phyloP scores from a whole-genome alignment of 2,113 vertebrate species.

The Arothron firmamentum region DNA sequence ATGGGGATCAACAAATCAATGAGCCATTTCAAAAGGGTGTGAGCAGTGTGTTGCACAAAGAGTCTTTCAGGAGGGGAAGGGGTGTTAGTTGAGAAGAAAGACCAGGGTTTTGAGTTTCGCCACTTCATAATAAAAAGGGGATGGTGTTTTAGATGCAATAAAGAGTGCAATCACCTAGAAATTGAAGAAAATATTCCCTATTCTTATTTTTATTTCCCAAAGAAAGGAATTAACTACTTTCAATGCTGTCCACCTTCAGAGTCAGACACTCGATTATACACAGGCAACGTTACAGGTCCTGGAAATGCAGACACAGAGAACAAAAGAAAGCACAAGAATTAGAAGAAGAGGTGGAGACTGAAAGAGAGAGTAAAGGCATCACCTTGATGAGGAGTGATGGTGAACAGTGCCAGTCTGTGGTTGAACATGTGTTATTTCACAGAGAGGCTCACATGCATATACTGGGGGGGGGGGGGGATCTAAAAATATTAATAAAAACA shows the following conservation, averaged over 20 bases:
- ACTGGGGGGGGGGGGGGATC: no score
- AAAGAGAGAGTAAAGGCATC: neutral
- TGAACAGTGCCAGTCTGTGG: no score
- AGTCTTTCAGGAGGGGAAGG: neutral
- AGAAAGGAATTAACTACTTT: neutral
- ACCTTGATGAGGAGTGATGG: neutral
- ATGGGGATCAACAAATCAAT: constrained; percentile 4
- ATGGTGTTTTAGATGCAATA: neutral
- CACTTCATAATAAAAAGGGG: neutral
- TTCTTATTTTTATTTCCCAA: neutral
- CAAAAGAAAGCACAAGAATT: no score
- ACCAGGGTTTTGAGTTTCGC: neutral
- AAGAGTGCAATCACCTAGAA: no score
- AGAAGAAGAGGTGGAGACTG: neutral
- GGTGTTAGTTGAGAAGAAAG: neutral
- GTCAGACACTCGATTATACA: no score
- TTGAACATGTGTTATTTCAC: neutral
- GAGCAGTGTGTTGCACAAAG: neutral
- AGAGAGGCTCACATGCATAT: neutral
- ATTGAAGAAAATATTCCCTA: no score
- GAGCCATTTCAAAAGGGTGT: neutral
- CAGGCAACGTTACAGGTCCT: no score
- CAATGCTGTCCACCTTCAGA: neutral
- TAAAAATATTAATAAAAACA: no score
- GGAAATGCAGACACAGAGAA: no score